Conservation (phyloP, 2,888 invertebrate species). For the Lasioglossum marginatum region DNA sequence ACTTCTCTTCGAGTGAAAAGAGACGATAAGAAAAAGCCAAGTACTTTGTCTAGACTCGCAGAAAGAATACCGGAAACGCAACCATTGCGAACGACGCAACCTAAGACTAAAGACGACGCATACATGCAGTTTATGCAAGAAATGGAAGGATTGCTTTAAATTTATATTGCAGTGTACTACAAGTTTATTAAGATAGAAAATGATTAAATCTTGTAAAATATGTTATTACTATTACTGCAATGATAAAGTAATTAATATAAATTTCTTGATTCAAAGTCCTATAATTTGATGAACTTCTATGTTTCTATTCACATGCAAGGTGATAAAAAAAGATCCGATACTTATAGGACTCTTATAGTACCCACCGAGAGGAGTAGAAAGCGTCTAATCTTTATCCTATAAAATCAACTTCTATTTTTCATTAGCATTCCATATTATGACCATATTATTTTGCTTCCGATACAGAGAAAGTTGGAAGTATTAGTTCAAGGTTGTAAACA, state of each 20-base stretch:
- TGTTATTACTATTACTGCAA: slow-evolving; percentile 36
- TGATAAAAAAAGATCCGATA: neutral
- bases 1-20: slow-evolving; percentile 96
- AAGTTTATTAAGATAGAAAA: slow-evolving; percentile 41
- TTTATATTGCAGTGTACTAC: slow-evolving; percentile 30
- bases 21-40: slow-evolving; percentile 90
- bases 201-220: slow-evolving; percentile 49
- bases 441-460: no score
- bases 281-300: slow-evolving; percentile 9
- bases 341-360: no score
- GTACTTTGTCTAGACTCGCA: slow-evolving; percentile 77
- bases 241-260: slow-evolving; percentile 38
- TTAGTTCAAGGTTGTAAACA: no score
- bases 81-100: slow-evolving; percentile 85
- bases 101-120: slow-evolving; percentile 96
- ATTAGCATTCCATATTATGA: no score
- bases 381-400: no score
- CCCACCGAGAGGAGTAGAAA: neutral
- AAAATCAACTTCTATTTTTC: no score
- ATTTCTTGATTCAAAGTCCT: slow-evolving; percentile 13
- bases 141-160: slow-evolving; percentile 94
- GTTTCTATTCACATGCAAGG: neutral
- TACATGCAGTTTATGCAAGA: slow-evolving; percentile 99
- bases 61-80: slow-evolving; percentile 85
- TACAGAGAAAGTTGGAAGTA: no score